Evolutionary conservation across 1,140 invertebrate species (phyloP).

Genomic region (Papilio aristodemus): DNA sequence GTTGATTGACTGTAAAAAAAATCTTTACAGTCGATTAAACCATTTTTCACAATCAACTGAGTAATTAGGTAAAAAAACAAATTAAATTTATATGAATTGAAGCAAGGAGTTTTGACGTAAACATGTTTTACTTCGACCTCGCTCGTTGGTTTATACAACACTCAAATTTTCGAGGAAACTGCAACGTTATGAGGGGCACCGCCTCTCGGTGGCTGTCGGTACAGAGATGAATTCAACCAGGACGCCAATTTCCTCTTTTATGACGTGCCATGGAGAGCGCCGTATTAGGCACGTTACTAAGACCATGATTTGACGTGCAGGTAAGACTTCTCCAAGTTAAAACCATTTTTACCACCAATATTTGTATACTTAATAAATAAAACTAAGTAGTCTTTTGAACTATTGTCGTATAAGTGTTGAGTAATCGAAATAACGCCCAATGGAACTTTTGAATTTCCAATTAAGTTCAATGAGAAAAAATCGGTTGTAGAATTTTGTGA

Average conservation of each 20-base stretch:
- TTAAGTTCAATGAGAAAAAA: too few relatives aligned
- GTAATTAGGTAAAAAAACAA: not conserved
- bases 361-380: too few relatives aligned
- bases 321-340: not conserved
- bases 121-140: slow-evolving; percentile 48
- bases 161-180: slow-evolving; percentile 67
- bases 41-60: not conserved
- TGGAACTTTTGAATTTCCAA: too few relatives aligned
- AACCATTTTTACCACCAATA: not conserved
- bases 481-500: too few relatives aligned
- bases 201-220: slow-evolving; percentile 34
- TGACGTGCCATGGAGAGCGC: slow-evolving; percentile 60
- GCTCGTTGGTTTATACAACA: slow-evolving; percentile 53
- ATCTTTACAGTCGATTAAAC: not conserved
- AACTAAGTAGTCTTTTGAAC: too few relatives aligned
- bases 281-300: slow-evolving; percentile 52
- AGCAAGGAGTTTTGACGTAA: slow-evolving; percentile 37
- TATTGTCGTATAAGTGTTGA: too few relatives aligned
- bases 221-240: slow-evolving; percentile 71
- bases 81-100: not conserved
- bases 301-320: slow-evolving; percentile 41
- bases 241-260: slow-evolving; percentile 74
- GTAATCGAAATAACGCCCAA: too few relatives aligned
- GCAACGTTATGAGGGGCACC: slow-evolving; percentile 60
- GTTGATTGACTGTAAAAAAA: too few relatives aligned